phyloP scores from a whole-genome alignment of 2,113 vertebrate species.

The Ellobius talpinus region DNA sequence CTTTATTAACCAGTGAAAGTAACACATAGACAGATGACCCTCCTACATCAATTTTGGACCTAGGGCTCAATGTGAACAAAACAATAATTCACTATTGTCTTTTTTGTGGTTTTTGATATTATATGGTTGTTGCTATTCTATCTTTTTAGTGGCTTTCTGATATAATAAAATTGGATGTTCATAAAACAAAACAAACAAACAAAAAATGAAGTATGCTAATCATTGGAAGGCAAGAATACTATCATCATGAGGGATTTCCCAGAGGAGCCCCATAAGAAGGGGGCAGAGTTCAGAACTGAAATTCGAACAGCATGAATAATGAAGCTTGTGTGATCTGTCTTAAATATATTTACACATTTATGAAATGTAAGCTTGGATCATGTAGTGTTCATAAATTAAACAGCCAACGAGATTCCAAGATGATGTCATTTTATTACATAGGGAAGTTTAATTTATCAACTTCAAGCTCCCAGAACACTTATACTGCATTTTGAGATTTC shows the following conservation, averaged over 20 bases:
- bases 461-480: constrained; percentile 67
- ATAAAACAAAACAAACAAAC: not conserved
- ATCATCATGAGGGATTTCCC: constrained; percentile 32
- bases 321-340: constrained; percentile 66
- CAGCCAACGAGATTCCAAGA: constrained; percentile 74
- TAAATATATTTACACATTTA: constrained; percentile 78
- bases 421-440: constrained; percentile 82
- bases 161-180: not conserved
- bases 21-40: too few relatives aligned
- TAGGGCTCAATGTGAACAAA: not conserved
- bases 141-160: not conserved
- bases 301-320: constrained; percentile 69
- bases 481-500: constrained; percentile 67
- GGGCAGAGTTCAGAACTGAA: constrained; percentile 29
- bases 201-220: constrained; percentile 45
- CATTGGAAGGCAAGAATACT: not conserved
- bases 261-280: constrained; percentile 37
- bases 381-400: constrained; percentile 77
- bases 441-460: constrained; percentile 81
- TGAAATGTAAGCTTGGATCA: constrained; percentile 80
- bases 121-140: not conserved
- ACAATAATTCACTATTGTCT: not conserved
- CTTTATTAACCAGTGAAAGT: too few relatives aligned
- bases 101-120: not conserved
- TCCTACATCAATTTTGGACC: too few relatives aligned